These are phyloP conservation scores for Actias luna DNA, from an alignment of 2,888 invertebrate species.

Conservation along the genomic window DNA sequence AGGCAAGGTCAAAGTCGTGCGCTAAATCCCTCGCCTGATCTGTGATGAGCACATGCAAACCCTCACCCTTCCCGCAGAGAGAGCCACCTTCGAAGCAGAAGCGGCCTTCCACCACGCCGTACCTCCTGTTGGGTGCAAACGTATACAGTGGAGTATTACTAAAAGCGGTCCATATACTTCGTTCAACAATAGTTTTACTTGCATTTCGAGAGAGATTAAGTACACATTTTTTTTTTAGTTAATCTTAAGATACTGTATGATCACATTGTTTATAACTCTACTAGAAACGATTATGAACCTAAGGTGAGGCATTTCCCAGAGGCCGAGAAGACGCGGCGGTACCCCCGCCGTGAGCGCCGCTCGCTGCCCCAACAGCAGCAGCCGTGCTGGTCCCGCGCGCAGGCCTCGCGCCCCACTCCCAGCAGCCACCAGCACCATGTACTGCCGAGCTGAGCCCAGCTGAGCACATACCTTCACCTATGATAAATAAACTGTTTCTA, in stretches of 20 bases:
- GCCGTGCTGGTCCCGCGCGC: conserved; percentile 88
- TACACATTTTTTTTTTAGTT: too few relatives aligned
- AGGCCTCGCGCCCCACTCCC: conserved; percentile 71
- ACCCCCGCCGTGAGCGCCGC: conserved; percentile 91
- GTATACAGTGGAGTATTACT: neutral
- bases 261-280: neutral
- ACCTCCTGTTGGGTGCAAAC: conserved; percentile 79
- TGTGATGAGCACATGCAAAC: conserved; percentile 88
- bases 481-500: neutral
- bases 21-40: conserved; percentile 90
- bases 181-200: too few relatives aligned
- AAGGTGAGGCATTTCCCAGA: conserved; percentile 86
- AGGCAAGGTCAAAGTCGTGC: conserved; percentile 85
- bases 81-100: conserved; percentile 96
- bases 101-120: conserved; percentile 92
- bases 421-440: conserved; percentile 55
- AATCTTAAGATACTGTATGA: too few relatives aligned
- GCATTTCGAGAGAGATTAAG: too few relatives aligned
- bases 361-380: conserved; percentile 90
- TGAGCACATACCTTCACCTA: conserved; percentile 64
- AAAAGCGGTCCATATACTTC: too few relatives aligned
- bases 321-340: conserved; percentile 88
- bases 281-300: too few relatives aligned
- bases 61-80: conserved; percentile 91
- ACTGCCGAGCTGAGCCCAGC: conserved; percentile 59